These are phyloP conservation scores for Tupiocoris notatus DNA, from an alignment of 2,888 invertebrate genomes.

Conservation along the genomic window DNA sequence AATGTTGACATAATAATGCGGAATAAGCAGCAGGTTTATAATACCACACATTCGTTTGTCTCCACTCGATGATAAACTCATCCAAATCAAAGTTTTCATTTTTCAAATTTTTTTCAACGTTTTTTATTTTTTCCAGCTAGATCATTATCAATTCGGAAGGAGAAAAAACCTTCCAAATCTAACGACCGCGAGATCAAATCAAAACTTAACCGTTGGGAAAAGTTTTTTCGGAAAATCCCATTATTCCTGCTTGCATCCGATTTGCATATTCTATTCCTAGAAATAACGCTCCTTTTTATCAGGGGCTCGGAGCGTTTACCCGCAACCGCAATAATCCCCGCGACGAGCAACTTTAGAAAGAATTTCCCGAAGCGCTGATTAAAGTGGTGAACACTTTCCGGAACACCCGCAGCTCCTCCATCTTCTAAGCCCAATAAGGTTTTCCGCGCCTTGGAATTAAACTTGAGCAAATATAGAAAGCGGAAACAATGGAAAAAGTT, in stretches of 20 bases:
- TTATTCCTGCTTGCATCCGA: background rate
- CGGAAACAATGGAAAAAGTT: constrained; percentile 30
- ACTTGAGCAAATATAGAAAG: constrained; percentile 29
- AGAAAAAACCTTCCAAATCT: too few relatives aligned
- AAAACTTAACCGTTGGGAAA: too few relatives aligned
- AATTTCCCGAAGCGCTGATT: background rate
- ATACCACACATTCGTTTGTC: too few relatives aligned
- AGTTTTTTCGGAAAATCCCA: too few relatives aligned
- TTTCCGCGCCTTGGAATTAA: background rate
- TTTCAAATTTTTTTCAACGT: too few relatives aligned
- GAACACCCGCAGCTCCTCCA: background rate
- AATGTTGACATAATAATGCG: too few relatives aligned
- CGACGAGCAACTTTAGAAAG: background rate
- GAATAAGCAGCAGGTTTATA: too few relatives aligned
- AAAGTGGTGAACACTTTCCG: background rate
- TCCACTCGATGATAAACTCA: too few relatives aligned
- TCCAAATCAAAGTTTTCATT: too few relatives aligned
- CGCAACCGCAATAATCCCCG: background rate
- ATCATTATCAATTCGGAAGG: too few relatives aligned
- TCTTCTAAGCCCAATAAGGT: background rate
- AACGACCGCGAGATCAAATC: too few relatives aligned
- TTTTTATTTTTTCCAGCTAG: too few relatives aligned
- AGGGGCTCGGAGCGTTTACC: background rate
- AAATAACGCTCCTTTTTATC: background rate
- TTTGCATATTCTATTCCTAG: background rate